A percentile compares a stretch with the other conserved stretches of the same genome.
These are phyloP conservation scores for Dreissena rostriformis DNA, from an alignment of 1,140 invertebrate species.

Conservation along the genomic window DNA sequence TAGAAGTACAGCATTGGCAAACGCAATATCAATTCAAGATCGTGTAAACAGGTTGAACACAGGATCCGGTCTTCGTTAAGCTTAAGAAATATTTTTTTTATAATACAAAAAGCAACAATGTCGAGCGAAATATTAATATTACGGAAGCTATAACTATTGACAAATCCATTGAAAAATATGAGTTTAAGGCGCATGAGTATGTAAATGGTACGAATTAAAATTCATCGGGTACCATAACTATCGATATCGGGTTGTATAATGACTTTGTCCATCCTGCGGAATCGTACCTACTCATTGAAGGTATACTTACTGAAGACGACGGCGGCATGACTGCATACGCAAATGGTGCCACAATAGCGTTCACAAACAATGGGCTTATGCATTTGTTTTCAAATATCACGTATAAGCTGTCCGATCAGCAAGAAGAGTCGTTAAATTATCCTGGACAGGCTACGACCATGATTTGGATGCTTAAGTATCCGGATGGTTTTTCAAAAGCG, in stretches of 20 bases:
- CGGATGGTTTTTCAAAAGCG: conserved; percentile 2
- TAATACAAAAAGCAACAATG: background rate
- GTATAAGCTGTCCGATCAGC: background rate
- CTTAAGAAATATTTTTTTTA: background rate
- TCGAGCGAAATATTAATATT: background rate
- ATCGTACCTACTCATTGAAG: background rate
- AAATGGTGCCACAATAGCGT: background rate
- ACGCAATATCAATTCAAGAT: conserved; percentile 16
- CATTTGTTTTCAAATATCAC: conserved; percentile 3
- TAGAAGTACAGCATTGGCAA: background rate
- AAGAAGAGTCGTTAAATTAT: background rate
- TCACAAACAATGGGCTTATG: conserved; percentile 13
- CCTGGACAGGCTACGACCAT: background rate
- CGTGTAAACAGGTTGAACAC: conserved; percentile 6
- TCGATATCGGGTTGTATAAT: conserved; percentile 5
- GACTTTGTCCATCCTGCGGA: background rate
- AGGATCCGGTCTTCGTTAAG: background rate
- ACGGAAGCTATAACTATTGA: background rate
- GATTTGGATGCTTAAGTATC: background rate
- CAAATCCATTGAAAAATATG: conserved; percentile 1
- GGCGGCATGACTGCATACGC: background rate
- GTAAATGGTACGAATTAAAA: background rate
- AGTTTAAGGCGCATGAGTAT: background rate
- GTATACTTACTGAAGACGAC: background rate
- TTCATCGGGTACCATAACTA: background rate